Evolutionary conservation across 1,140 invertebrate species (phyloP), one percentile per base, ranked within the genome.

Genomic region (Eumaeus atala): DNA sequence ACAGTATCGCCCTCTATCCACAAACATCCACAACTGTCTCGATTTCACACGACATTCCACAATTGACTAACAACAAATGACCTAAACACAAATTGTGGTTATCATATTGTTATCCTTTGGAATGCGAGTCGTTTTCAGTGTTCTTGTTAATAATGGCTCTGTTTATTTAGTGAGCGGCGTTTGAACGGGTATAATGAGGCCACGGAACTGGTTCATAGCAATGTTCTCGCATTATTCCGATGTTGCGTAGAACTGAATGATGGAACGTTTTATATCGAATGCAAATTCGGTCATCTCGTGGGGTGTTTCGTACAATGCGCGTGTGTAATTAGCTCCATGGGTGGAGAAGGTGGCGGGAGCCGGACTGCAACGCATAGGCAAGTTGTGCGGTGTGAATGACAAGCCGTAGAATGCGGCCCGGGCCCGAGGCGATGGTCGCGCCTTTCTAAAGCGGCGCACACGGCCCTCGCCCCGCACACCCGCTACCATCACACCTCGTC

Each of bases 21-120:
- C 68, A 87, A 87, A 75, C 76, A 87, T 70, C 86, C 77, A 68
- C 82, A 73, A 70, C 75, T 58, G 62, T 65, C 70, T 81, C 82
- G 84, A 88, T 87, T 88, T 88, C 84, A 87, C 84, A 87, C 87
- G 79, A 86, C 84, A 87, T 87, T 87, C 84, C 84, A 87, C 81
- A 84, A 83, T 87, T 87, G 79, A 84, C 82, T 87, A 82, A 84
- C 84, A 87, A 87, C 84, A 87, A 85, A 84, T 87, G 84, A 83
- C 76, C 80, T 85, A 83, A 85, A 87, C 84, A 84, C 76, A 84
- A 84, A 82, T 84, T 84, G 84, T 82, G 81, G 75, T 84, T 84
- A 84, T 81, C 77, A 83, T 84, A 82, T 73, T 79, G 79, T 72
- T 84, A 84, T 87, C 80, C 80, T 76, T 72, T 65, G 73, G 73